Conservation (phyloP, 2,888 invertebrate species). For the Metopia argyrocephala region DNA sequence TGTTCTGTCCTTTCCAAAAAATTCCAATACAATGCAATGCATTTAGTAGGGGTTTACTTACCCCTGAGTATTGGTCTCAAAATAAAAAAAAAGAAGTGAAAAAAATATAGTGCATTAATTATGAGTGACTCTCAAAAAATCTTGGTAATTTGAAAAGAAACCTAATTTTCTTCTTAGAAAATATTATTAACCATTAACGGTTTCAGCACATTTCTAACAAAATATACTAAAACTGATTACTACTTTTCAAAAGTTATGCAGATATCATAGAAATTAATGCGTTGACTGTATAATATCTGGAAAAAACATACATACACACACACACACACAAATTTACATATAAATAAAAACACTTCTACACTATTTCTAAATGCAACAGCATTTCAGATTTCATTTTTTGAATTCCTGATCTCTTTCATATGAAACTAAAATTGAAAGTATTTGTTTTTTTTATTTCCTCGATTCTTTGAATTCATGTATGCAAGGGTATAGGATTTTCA, state of each 20-base stretch:
- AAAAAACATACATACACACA: background rate
- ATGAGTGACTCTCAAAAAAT: too few relatives aligned
- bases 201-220: background rate
- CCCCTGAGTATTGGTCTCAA: too few relatives aligned
- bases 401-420: background rate
- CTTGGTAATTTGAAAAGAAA: too few relatives aligned
- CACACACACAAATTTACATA: background rate
- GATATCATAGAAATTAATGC: background rate
- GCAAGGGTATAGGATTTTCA: background rate
- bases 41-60: too few relatives aligned
- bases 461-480: background rate
- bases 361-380: background rate
- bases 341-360: background rate
- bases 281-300: background rate
- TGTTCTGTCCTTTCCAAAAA: too few relatives aligned
- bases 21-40: too few relatives aligned
- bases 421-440: too few relatives aligned
- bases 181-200: too few relatives aligned
- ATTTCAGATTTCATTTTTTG: background rate
- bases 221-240: background rate
- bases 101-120: too few relatives aligned
- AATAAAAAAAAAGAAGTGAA: too few relatives aligned
- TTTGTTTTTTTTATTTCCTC: background rate
- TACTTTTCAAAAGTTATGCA: background rate
- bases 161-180: too few relatives aligned